Evolutionary conservation across 2,797 vertebrate species (phyloP).

Genomic region (Argyrosomus regius): DNA sequence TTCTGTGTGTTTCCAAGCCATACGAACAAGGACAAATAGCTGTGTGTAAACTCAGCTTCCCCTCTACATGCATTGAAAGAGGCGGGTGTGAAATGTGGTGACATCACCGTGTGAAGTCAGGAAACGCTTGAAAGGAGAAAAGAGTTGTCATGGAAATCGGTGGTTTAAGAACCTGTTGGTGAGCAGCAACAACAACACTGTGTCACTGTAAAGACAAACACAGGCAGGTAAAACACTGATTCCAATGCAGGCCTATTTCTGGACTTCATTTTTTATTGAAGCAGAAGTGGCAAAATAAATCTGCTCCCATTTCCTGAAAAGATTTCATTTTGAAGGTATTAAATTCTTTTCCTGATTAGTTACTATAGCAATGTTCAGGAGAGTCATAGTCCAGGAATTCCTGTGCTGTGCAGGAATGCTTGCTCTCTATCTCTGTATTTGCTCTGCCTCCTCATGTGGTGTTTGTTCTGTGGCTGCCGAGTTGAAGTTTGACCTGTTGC

Average conservation of each 20-base stretch:
- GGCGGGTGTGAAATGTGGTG: slow-evolving; percentile 46
- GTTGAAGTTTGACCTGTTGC: slow-evolving; percentile 83
- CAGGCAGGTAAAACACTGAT: not conserved
- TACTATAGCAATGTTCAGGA: slow-evolving; percentile 6
- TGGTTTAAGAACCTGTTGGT: slow-evolving; percentile 1
- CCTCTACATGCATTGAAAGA: not conserved
- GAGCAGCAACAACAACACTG: not conserved
- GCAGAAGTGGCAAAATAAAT: not conserved
- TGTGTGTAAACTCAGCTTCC: slow-evolving; percentile 25
- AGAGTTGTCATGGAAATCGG: slow-evolving; percentile 53
- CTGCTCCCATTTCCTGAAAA: slow-evolving; percentile 9
- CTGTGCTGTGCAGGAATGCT: slow-evolving; percentile 68
- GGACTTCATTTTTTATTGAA: not conserved
- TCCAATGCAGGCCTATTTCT: not conserved
- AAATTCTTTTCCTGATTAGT: not conserved
- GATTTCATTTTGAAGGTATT: not conserved
- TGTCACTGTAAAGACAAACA: slow-evolving; percentile 8
- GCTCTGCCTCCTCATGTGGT: slow-evolving; percentile 67
- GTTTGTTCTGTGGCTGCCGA: slow-evolving; percentile 72
- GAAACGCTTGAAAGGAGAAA: slow-evolving; percentile 36
- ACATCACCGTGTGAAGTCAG: slow-evolving; percentile 52
- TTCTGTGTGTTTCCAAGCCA: not conserved
- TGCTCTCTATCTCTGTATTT: slow-evolving; percentile 51
- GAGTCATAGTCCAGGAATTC: slow-evolving; percentile 48
- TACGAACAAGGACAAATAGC: slow-evolving; percentile 5